Evolutionary conservation across 2,797 vertebrate genomes (phyloP).

Genomic region (Argya squamiceps): DNA sequence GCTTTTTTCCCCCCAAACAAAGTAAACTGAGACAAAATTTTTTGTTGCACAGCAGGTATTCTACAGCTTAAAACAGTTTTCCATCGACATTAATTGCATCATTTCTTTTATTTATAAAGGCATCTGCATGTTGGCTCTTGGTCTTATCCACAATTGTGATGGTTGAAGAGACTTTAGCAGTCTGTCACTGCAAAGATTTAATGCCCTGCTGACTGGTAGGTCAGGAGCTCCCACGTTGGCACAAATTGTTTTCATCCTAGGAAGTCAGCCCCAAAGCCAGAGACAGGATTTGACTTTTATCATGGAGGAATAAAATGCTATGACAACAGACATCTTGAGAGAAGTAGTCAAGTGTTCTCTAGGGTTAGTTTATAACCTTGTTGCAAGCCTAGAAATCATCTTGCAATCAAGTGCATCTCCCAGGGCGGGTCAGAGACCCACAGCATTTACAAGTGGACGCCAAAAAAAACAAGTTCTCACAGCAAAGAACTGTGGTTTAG

Average conservation of each 20-base stretch:
- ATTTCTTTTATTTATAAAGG: background rate
- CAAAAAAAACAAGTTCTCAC: slow-evolving; percentile 45
- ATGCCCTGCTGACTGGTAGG: slow-evolving; percentile 58
- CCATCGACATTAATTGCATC: background rate
- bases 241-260: slow-evolving; percentile 36
- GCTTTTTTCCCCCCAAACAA: background rate
- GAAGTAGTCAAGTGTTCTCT: background rate
- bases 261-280: slow-evolving; percentile 59
- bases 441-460: background rate
- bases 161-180: slow-evolving; percentile 51
- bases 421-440: background rate
- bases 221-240: slow-evolving; percentile 59
- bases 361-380: slow-evolving; percentile 21
- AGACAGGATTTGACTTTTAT: slow-evolving; percentile 37
- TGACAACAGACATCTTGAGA: background rate
- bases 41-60: background rate
- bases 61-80: background rate
- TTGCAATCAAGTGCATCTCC: slow-evolving; percentile 24
- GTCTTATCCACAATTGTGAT: slow-evolving; percentile 40
- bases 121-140: background rate
- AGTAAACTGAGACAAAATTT: background rate
- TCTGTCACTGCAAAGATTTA: slow-evolving; percentile 67
- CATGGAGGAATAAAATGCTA: background rate
- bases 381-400: slow-evolving; percentile 23
- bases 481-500: slow-evolving; percentile 46